Evolutionary conservation across 2,888 invertebrate species (phyloP).

Genomic region (Drosophila colorata): DNA sequence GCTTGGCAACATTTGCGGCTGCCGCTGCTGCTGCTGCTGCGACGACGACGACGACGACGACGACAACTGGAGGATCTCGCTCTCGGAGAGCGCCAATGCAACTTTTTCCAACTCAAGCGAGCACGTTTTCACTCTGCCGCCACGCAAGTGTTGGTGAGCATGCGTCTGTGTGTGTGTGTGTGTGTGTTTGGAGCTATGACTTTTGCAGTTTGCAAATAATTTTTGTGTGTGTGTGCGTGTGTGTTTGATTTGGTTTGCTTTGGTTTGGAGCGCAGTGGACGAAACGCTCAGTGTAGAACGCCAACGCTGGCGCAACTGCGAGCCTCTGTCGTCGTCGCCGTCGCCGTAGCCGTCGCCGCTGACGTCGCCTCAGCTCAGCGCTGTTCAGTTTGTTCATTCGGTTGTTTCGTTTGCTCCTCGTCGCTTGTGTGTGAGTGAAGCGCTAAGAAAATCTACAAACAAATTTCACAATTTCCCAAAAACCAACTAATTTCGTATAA

Average conservation of each 20-base stretch:
- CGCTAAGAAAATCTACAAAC: slow-evolving; percentile 53
- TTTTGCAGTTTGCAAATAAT: slow-evolving; percentile 62
- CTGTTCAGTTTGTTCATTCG: slow-evolving; percentile 75
- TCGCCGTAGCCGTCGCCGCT: slow-evolving; percentile 22
- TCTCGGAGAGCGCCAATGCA: slow-evolving; percentile 45
- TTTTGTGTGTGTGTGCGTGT: slow-evolving; percentile 31
- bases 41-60: slow-evolving; percentile 1
- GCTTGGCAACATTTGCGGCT: slow-evolving; percentile 46
- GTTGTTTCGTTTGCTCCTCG: slow-evolving; percentile 82
- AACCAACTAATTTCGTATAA: slow-evolving; percentile 29
- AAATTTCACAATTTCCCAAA: slow-evolving; percentile 29
- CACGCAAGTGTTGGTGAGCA: slow-evolving; percentile 5
- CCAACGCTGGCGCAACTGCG: slow-evolving; percentile 32
- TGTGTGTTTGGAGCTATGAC: slow-evolving; percentile 46
- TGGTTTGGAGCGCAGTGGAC: slow-evolving; percentile 74
- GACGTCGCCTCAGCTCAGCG: slow-evolving; percentile 56
- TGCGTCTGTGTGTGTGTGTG: slow-evolving; percentile 17
- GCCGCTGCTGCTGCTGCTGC: slow-evolving; percentile 11
- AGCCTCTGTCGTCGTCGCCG: slow-evolving; percentile 27
- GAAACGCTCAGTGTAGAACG: slow-evolving; percentile 38
- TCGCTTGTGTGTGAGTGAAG: slow-evolving; percentile 79
- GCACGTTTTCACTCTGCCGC: slow-evolving; percentile 49
- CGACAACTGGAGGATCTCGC: slow-evolving; percentile 58
- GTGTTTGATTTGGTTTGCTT: slow-evolving; percentile 71
- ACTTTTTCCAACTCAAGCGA: slow-evolving; percentile 44